These are phyloP conservation scores for Bhutanitis thaidina DNA, from an alignment of 2,888 invertebrate species.

Conservation along the genomic window DNA sequence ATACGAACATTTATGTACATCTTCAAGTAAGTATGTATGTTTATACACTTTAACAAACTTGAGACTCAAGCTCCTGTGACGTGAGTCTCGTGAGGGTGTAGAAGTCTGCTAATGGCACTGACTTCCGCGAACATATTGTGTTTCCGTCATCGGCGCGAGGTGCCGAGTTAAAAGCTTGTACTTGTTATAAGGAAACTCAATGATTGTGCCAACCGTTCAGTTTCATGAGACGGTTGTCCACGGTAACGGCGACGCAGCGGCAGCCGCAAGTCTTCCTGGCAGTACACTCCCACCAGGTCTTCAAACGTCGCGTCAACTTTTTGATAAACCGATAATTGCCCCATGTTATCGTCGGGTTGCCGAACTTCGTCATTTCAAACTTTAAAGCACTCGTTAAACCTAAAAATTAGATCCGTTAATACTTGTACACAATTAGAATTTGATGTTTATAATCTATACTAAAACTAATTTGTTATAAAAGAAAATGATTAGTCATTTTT, in stretches of 20 bases:
- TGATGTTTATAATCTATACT: not conserved
- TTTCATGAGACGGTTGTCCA: conserved; percentile 53
- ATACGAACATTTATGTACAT: too few species aligned
- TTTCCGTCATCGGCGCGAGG: too few species aligned
- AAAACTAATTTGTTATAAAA: not conserved
- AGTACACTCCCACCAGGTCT: conserved; percentile 70
- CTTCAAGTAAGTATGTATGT: too few species aligned
- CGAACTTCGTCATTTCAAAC: conserved; percentile 55
- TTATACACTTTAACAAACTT: too few species aligned
- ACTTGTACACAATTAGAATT: not conserved
- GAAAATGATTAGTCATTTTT: not conserved
- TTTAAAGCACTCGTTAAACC: conserved; percentile 31
- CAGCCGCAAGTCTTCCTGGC: conserved; percentile 54
- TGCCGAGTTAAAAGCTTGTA: too few species aligned
- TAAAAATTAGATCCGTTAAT: conserved; percentile 17
- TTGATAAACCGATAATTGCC: conserved; percentile 64
- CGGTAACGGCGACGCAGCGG: conserved; percentile 59
- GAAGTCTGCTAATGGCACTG: too few species aligned
- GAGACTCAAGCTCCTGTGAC: too few species aligned
- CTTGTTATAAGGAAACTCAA: conserved; percentile 23
- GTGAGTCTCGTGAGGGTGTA: too few species aligned
- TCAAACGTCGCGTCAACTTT: conserved; percentile 50
- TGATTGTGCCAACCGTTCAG: conserved; percentile 67
- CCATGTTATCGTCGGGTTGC: conserved; percentile 62
- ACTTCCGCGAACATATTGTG: too few species aligned